A percentile compares a stretch with the other conserved stretches of the same genome.
Conservation (phyloP, 2,888 invertebrate species). For the Pteria penguin region DNA sequence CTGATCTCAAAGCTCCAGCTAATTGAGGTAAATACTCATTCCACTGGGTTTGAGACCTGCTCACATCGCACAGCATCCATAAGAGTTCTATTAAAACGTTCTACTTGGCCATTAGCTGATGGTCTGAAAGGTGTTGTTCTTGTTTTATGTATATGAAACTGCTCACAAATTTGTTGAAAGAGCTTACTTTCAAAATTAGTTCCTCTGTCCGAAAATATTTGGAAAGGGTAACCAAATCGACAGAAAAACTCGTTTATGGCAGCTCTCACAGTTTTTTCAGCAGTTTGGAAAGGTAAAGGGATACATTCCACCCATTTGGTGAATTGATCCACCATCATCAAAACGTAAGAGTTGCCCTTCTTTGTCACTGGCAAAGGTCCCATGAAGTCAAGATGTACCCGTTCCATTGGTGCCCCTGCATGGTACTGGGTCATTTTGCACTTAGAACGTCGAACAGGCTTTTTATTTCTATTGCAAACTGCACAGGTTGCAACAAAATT, state of each 20-base stretch:
- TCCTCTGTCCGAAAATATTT: slow-evolving; percentile 25
- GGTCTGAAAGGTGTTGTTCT: slow-evolving; percentile 29
- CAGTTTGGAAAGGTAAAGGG: slow-evolving; percentile 22
- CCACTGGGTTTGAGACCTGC: slow-evolving; percentile 3
- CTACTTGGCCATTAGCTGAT: slow-evolving; percentile 31
- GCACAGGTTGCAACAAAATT: slow-evolving; percentile 11
- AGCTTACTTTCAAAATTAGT: slow-evolving; percentile 22
- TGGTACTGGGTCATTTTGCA: slow-evolving; percentile 84
- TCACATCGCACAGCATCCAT: slow-evolving; percentile 4
- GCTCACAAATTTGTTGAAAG: slow-evolving; percentile 12
- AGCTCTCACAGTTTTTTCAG: slow-evolving; percentile 22
- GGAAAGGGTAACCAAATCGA: slow-evolving; percentile 24
- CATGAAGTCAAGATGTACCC: slow-evolving; percentile 37
- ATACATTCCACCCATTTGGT: slow-evolving; percentile 34
- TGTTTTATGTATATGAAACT: slow-evolving; percentile 10
- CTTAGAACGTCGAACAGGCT: slow-evolving; percentile 1
- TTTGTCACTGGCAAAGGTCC: slow-evolving; percentile 21
- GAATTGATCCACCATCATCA: slow-evolving; percentile 32
- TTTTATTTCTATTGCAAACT: slow-evolving; percentile 26
- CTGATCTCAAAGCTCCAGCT: slow-evolving; percentile 7
- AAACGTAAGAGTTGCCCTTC: slow-evolving; percentile 9
- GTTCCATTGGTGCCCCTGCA: slow-evolving; percentile 84
- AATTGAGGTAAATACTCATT: slow-evolving; percentile 14
- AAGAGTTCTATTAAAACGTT: too few species aligned
- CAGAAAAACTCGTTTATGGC: slow-evolving; percentile 27